Conservation (phyloP, 2,113 vertebrate genomes). For the Pseudorhombus dupliciocellatus region DNA sequence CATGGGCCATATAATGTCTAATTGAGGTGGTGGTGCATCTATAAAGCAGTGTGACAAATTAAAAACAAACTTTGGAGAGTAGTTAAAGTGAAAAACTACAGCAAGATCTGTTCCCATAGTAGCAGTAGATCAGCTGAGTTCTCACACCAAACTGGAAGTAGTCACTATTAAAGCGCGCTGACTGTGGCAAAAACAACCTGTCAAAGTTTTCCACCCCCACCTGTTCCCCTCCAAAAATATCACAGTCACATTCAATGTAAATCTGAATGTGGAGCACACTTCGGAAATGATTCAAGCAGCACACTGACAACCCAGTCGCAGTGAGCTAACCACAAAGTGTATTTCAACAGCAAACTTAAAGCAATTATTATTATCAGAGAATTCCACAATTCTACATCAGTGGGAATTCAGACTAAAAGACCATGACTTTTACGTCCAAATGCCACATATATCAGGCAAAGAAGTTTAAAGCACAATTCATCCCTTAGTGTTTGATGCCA, state of each 20-base stretch:
- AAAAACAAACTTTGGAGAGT: no score
- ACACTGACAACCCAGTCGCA: not conserved
- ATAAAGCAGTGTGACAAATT: no score
- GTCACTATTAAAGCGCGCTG: not conserved
- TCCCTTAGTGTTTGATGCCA: slow-evolving; percentile 3
- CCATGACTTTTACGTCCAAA: slow-evolving; percentile 14
- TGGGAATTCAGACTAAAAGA: not conserved
- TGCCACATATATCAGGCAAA: not conserved
- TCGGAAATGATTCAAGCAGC: not conserved
- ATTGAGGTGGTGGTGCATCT: no score
- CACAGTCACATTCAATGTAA: slow-evolving; percentile 5
- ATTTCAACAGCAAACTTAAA: not conserved
- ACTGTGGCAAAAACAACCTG: not conserved
- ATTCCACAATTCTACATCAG: not conserved
- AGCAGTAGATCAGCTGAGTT: not conserved
- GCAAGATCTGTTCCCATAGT: not conserved
- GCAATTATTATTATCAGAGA: slow-evolving; percentile 1
- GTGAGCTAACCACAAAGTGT: not conserved
- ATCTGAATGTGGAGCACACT: not conserved
- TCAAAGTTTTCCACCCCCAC: slow-evolving; percentile 5
- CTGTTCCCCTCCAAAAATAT: not conserved
- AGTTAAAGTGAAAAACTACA: no score
- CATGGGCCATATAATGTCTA: not conserved
- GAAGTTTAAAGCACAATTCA: slow-evolving; percentile 4
- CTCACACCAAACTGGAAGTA: not conserved